These are phyloP conservation scores for Ctenomys sociabilis DNA, from an alignment of 2,113 vertebrate species.

Conservation along the genomic window DNA sequence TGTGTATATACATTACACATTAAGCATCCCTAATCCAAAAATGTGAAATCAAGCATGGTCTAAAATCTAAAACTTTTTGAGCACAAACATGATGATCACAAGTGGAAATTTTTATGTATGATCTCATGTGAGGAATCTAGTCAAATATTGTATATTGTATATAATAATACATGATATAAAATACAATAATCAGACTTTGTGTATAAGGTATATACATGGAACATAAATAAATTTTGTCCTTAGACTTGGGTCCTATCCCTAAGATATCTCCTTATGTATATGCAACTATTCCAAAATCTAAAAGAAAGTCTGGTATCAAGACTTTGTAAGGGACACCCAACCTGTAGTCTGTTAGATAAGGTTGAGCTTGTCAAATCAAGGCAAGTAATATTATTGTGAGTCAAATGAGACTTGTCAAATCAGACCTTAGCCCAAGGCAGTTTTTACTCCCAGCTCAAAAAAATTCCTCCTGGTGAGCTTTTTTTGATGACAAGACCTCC, in stretches of 20 bases:
- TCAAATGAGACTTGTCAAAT: not conserved
- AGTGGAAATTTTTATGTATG: not conserved
- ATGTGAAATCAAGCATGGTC: not conserved
- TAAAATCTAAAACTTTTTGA: not conserved
- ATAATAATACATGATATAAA: not conserved
- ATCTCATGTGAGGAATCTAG: not conserved
- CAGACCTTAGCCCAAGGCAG: not conserved
- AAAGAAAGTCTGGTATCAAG: not conserved
- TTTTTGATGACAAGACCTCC: not conserved
- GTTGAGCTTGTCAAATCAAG: not conserved
- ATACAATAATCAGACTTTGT: not conserved
- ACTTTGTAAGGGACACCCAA: not conserved
- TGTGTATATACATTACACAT: not conserved
- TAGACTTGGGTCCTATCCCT: not conserved
- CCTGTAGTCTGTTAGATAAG: not conserved
- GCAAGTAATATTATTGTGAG: no score
- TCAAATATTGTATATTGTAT: not conserved
- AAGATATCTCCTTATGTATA: not conserved
- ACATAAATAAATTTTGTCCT: not conserved
- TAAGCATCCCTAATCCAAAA: not conserved
- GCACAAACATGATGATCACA: not conserved
- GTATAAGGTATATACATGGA: not conserved
- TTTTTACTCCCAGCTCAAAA: conserved; percentile 17
- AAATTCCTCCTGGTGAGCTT: conserved; percentile 10
- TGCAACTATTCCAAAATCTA: not conserved